Conservation (phyloP, 2,797 vertebrate species). For the Smutsia temminckii region DNA sequence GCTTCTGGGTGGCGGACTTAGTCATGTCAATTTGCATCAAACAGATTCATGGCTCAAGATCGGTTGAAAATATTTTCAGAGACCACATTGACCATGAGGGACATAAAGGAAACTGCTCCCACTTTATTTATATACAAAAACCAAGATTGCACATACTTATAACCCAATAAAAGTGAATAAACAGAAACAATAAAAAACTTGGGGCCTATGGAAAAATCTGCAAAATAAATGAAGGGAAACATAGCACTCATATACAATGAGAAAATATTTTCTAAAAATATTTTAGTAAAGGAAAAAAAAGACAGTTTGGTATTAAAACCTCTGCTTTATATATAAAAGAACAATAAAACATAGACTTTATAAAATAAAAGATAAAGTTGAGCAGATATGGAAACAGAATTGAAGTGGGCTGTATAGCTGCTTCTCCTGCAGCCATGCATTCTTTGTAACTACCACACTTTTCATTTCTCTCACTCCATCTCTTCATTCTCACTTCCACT, state of each 20-base stretch:
- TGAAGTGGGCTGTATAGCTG: not conserved
- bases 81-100: not conserved
- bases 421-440: not conserved
- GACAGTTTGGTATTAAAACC: not conserved
- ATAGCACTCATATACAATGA: not conserved
- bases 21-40: not conserved
- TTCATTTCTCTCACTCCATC: not conserved
- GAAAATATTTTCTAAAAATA: constrained; percentile 27
- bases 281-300: not conserved
- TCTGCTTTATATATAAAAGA: not conserved
- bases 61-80: constrained; percentile 17
- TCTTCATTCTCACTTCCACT: not conserved
- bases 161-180: not conserved
- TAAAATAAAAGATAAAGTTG: not conserved
- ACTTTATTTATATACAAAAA: not conserved
- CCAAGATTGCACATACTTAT: not conserved
- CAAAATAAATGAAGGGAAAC: not conserved
- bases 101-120: not conserved
- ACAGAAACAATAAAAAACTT: not conserved
- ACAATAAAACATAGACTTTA: not conserved
- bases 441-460: not conserved
- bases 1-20: not conserved
- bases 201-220: not conserved
- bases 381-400: not conserved
- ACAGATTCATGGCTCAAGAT: not conserved